These are phyloP conservation scores for Elysia crispata DNA, from an alignment of 2,888 invertebrate genomes.

Conservation along the genomic window DNA sequence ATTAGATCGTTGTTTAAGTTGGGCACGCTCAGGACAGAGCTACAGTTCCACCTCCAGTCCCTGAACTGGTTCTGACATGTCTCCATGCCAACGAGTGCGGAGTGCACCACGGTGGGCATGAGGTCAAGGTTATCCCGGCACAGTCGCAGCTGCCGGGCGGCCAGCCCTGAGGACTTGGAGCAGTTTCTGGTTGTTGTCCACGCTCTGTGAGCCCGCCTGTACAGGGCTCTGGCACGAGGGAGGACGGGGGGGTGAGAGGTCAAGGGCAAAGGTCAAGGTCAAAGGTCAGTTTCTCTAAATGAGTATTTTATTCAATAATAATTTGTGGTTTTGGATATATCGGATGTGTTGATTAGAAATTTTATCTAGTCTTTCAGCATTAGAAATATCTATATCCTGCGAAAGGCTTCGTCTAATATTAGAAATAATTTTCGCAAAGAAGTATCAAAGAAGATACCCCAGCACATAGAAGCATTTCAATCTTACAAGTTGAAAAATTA, in stretches of 20 bases:
- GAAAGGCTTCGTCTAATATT: no score
- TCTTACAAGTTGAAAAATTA: no score
- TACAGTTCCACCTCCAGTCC: slow-evolving; percentile 90
- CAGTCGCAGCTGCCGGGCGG: slow-evolving; percentile 66
- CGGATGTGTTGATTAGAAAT: no score
- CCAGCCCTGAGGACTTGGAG: slow-evolving; percentile 66
- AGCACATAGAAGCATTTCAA: no score
- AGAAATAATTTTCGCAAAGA: no score
- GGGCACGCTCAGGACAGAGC: slow-evolving; percentile 85
- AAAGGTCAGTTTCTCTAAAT: no score
- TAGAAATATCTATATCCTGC: no score
- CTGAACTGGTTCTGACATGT: slow-evolving; percentile 85
- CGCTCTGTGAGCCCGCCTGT: slow-evolving; percentile 65
- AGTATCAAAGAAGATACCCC: no score
- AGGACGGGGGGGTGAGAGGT: slow-evolving; percentile 13
- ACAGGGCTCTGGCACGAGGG: slow-evolving; percentile 69
- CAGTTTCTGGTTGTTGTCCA: slow-evolving; percentile 73
- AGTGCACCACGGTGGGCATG: slow-evolving; percentile 87
- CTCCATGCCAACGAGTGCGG: slow-evolving; percentile 83
- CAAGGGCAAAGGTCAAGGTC: no score
- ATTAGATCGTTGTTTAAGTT: slow-evolving; percentile 86
- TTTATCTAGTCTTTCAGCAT: no score
- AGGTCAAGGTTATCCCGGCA: slow-evolving; percentile 73
- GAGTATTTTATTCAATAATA: no score
- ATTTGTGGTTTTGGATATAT: no score